phyloP scores from a whole-genome alignment of 2,888 invertebrate species.

The Hypolimnas misippus region DNA sequence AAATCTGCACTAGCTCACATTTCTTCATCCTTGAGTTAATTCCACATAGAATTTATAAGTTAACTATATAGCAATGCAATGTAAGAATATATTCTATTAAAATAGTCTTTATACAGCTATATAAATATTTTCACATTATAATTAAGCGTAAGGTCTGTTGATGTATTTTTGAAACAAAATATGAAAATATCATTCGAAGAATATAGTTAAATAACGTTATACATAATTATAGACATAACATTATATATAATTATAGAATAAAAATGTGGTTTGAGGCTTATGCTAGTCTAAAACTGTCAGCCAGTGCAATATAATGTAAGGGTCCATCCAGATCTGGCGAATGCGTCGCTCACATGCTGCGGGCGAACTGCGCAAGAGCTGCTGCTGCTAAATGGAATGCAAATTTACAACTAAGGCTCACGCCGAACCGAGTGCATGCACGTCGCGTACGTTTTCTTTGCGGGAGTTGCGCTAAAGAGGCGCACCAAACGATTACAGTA shows the following conservation, averaged over 20 bases:
- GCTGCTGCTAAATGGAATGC: too few relatives aligned
- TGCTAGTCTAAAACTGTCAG: constrained; percentile 9
- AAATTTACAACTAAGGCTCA: too few relatives aligned
- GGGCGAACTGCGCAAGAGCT: too few relatives aligned
- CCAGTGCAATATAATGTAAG: constrained; percentile 16
- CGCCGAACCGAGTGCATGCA: too few relatives aligned
- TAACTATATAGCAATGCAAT: background rate
- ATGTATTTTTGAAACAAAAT: constrained; percentile 3
- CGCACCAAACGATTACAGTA: too few relatives aligned
- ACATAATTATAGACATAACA: too few relatives aligned
- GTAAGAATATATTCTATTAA: constrained; percentile 5
- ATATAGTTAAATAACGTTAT: constrained; percentile 6
- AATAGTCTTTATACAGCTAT: constrained; percentile 15
- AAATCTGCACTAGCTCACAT: background rate
- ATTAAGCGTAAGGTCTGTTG: constrained; percentile 3
- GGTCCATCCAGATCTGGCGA: too few relatives aligned
- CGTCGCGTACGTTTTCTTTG: too few relatives aligned
- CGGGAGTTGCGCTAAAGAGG: too few relatives aligned
- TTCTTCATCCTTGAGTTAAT: constrained; percentile 4
- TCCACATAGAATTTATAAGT: constrained; percentile 10
- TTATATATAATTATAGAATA: constrained; percentile 13
- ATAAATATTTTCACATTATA: constrained; percentile 17
- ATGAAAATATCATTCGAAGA: constrained; percentile 4
- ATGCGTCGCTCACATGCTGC: too few relatives aligned
- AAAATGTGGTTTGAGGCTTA: constrained; percentile 1